Percentiles rank a stretch among this genome's conserved stretches.
These are phyloP conservation scores for Drosophila prosaltans DNA, from an alignment of 1,140 invertebrate genomes.

Conservation along the genomic window DNA sequence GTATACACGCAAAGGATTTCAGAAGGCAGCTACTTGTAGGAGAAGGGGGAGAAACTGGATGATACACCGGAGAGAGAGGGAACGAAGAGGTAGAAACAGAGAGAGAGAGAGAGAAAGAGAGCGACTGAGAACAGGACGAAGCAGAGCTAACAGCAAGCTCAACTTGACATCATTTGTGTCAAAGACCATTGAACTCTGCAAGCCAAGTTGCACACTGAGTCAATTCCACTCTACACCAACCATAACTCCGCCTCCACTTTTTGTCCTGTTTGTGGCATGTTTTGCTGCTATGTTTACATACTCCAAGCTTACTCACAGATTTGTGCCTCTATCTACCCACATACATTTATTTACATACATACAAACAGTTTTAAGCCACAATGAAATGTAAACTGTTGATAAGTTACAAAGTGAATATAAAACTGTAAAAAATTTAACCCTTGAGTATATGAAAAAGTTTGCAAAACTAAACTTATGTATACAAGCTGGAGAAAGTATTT, in stretches of 20 bases:
- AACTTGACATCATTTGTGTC: slow-evolving; percentile 83
- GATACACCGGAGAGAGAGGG: slow-evolving; percentile 14
- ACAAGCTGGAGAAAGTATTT: too few relatives aligned
- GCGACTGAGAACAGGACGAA: slow-evolving; percentile 14
- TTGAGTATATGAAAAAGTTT: not conserved
- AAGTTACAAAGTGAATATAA: not conserved
- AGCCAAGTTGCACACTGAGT: slow-evolving; percentile 37
- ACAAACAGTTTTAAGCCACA: not conserved
- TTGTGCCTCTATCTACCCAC: not conserved
- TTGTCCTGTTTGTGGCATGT: slow-evolving; percentile 38
- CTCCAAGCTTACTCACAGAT: slow-evolving; percentile 24
- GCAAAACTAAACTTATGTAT: too few relatives aligned
- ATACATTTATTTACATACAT: not conserved
- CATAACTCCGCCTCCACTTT: slow-evolving; percentile 22
- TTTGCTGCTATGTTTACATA: slow-evolving; percentile 41
- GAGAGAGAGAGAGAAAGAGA: slow-evolving; percentile 8
- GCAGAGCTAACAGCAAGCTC: slow-evolving; percentile 53
- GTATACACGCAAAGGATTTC: slow-evolving; percentile 32
- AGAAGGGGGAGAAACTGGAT: slow-evolving; percentile 6
- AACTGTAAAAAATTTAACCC: slow-evolving; percentile 10
- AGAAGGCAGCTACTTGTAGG: slow-evolving; percentile 45
- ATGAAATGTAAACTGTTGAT: slow-evolving; percentile 2
- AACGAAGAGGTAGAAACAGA: slow-evolving; percentile 1
- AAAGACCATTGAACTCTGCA: slow-evolving; percentile 82
- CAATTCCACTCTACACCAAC: slow-evolving; percentile 7